Evolutionary conservation across 2,888 invertebrate genomes (phyloP), one percentile per base, ranked within the genome.

Genomic region (Cryptus armator): DNA sequence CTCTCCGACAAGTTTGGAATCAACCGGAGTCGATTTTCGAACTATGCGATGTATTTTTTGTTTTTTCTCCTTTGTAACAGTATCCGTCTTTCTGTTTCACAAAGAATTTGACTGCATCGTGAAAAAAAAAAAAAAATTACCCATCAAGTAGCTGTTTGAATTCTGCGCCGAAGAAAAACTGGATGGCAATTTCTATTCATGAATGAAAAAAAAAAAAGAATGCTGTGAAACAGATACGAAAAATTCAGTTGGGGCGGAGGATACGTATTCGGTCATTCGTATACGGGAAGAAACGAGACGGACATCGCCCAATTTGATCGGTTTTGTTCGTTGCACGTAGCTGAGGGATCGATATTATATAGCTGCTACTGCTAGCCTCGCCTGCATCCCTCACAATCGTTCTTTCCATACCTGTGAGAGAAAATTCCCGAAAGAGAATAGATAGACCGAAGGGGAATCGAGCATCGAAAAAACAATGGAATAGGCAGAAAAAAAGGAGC

Each of bases 281-380:
- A 77, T 51, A 53, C 72, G 66, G 75, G 32, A 64, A 64, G n/a
- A 82, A 48, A 29, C 43, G 59, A 78, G 75, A 79, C 77, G 81
- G 79, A 81, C 84, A 78, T 81, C 78, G 81, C 84, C 78, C 81
- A 81, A 86, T 84, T 86, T 83, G 79, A 83, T 56, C 75, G 68
- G 81, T 81, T 84, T 86, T 78, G 77, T 83, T 62, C 64, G 70
- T 79, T 78, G 81, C 83, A 81, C 66, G 72, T 44, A 43, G n/a
- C 24, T 53, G 53, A 62, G 81, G 43, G 71, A 84, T 81, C 84
- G 75, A 82, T 85, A 66, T 44, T 56, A 67, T 59, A 59, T 56
- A 74, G 59, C 9, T 32, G 72, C 19, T 48, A 19, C 46, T n/a
- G 44, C 37, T 75, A 19, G 53, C 19, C 0, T 56, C 53, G 53